Percentiles rank a stretch among this genome's conserved stretches.
Evolutionary conservation across 2,113 vertebrate genomes (phyloP).

Genomic region (Daubentonia madagascariensis): DNA sequence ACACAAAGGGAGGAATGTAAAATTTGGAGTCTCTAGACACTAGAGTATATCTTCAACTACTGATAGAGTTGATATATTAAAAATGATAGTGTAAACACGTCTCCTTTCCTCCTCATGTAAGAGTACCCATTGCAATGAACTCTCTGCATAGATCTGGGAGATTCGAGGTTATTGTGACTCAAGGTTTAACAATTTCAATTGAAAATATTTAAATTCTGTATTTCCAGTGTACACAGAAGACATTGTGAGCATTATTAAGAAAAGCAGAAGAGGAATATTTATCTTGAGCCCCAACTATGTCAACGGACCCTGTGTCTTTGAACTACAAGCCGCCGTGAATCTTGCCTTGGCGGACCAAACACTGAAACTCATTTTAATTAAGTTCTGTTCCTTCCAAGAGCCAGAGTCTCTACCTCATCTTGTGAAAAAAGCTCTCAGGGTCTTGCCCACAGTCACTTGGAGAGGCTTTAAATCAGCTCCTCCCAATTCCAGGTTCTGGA

Average conservation of each 20-base stretch:
- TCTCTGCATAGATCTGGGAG: background rate
- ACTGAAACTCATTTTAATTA: slow-evolving; percentile 85
- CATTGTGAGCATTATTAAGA: slow-evolving; percentile 86
- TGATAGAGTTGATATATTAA: background rate
- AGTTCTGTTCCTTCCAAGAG: slow-evolving; percentile 82
- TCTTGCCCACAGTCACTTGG: slow-evolving; percentile 88
- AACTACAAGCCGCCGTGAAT: slow-evolving; percentile 90
- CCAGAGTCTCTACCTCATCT: slow-evolving; percentile 83
- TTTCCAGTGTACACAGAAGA: slow-evolving; percentile 90
- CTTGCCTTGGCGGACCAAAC: slow-evolving; percentile 82
- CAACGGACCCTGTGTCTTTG: slow-evolving; percentile 85
- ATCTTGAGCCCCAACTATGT: slow-evolving; percentile 89
- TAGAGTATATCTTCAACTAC: fast-evolving
- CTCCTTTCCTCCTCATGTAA: background rate
- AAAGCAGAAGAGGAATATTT: slow-evolving; percentile 88
- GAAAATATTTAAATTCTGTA: slow-evolving; percentile 20
- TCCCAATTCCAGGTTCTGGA: slow-evolving; percentile 87
- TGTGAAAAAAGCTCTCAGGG: slow-evolving; percentile 87
- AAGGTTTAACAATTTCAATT: background rate
- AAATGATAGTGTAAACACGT: fast-evolving
- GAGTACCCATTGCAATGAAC: background rate
- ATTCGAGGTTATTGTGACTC: background rate
- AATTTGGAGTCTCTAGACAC: background rate
- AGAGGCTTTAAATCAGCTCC: slow-evolving; percentile 71
- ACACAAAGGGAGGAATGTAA: background rate